Conservation (phyloP, 2,888 invertebrate genomes). For the Epistrophella euchroma region DNA sequence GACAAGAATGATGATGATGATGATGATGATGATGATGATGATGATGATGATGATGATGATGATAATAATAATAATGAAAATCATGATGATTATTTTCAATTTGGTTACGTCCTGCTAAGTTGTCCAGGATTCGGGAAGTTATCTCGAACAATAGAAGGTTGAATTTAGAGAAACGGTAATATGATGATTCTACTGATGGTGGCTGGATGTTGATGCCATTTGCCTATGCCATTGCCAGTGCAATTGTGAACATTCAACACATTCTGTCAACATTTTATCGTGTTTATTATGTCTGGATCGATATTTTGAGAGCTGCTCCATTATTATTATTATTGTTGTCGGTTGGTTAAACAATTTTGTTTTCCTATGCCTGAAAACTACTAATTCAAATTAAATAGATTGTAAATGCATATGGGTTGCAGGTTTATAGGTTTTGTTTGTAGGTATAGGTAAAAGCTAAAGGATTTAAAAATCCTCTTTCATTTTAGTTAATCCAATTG, state of each 20-base stretch:
- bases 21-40: slow-evolving; percentile 6
- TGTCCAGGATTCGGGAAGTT: slow-evolving; percentile 53
- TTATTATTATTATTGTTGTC: slow-evolving; percentile 7
- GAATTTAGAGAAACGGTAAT: slow-evolving; percentile 47
- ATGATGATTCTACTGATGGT: slow-evolving; percentile 48
- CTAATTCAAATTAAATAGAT: background rate
- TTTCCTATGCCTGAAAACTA: background rate
- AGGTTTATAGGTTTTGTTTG: background rate
- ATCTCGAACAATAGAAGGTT: slow-evolving; percentile 33
- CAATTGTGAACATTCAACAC: slow-evolving; percentile 22
- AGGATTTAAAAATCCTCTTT: slow-evolving; percentile 13
- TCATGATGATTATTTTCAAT: slow-evolving; percentile 59
- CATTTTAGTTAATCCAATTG: slow-evolving; percentile 23
- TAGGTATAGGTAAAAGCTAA: background rate
- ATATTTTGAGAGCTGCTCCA: slow-evolving; percentile 36
- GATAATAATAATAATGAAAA: slow-evolving; percentile 7
- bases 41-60: slow-evolving; percentile 4
- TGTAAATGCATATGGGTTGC: background rate
- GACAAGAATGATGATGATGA: slow-evolving; percentile 6
- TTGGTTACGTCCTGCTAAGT: slow-evolving; percentile 47
- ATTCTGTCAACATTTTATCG: slow-evolving; percentile 59
- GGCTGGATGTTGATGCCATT: slow-evolving; percentile 23
- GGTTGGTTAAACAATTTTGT: background rate
- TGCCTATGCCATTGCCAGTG: background rate
- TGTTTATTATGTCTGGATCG: slow-evolving; percentile 58